Conservation (phyloP, 2,888 invertebrate genomes). For the Hyposoter didymator region DNA sequence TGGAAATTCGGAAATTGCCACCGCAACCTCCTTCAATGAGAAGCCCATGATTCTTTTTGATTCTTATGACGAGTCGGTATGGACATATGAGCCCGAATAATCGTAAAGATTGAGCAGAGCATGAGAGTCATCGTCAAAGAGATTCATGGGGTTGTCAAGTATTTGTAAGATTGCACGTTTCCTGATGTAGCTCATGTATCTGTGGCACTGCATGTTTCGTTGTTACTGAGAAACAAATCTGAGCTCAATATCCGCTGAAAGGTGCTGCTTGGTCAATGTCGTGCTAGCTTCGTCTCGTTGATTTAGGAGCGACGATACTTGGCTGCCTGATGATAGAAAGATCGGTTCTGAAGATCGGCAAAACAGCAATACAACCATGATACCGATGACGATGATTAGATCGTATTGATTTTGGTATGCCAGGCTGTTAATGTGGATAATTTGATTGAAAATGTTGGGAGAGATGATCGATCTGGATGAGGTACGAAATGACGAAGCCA, state of each 20-base stretch:
- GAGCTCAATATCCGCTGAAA: background rate
- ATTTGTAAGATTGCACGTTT: constrained; percentile 3
- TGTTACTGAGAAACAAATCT: background rate
- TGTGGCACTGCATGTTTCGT: background rate
- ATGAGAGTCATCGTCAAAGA: background rate
- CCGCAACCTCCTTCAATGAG: background rate
- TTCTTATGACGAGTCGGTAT: too few species aligned
- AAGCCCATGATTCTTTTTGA: background rate
- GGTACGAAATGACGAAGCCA: background rate
- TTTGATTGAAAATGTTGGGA: background rate
- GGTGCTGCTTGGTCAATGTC: background rate
- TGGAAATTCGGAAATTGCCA: background rate
- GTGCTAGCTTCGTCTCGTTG: background rate
- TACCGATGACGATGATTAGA: constrained; percentile 15
- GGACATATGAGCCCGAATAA: too few species aligned
- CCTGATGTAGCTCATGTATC: background rate
- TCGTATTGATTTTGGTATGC: constrained; percentile 15
- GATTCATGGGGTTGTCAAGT: constrained; percentile 15
- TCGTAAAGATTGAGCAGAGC: background rate
- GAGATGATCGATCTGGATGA: background rate
- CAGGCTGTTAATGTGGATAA: constrained; percentile 8
- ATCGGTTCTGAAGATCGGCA: background rate
- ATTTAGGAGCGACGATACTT: constrained; percentile 10
- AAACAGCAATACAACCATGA: background rate
- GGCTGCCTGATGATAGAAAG: background rate